Evolutionary conservation across 2,797 vertebrate genomes (phyloP).

Genomic region (Argyrosomus regius): DNA sequence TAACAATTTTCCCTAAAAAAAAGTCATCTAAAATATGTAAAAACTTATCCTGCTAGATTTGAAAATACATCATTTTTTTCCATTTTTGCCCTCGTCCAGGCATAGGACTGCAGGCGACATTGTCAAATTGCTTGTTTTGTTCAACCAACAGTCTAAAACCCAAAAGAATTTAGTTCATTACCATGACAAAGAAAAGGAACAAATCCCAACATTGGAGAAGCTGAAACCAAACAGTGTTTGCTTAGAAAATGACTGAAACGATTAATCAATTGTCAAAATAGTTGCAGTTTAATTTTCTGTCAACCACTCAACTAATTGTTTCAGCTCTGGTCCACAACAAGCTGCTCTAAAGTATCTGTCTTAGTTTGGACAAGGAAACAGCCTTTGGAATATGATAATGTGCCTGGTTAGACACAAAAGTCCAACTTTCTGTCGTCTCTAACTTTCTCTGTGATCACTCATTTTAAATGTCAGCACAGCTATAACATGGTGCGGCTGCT

Average conservation of each 20-base stretch:
- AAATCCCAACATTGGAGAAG: not conserved
- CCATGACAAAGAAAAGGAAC: not conserved
- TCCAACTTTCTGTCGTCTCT: not conserved
- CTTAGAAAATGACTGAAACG: not conserved
- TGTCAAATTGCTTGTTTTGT: not conserved
- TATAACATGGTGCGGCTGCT: conserved; percentile 16
- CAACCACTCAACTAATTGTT: not conserved
- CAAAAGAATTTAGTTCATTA: not conserved
- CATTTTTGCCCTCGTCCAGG: not conserved
- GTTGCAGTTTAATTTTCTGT: not conserved
- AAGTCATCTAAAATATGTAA: not conserved
- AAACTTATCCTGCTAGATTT: too few species aligned
- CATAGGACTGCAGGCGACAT: not conserved
- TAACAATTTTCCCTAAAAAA: not conserved
- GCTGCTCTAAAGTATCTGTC: not conserved
- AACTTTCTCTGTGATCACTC: conserved; percentile 10
- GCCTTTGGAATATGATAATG: not conserved
- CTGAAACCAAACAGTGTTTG: not conserved
- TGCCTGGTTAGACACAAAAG: not conserved
- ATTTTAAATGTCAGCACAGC: conserved; percentile 19
- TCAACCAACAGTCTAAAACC: not conserved
- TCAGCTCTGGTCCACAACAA: not conserved
- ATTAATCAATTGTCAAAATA: not conserved
- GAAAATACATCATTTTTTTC: not conserved
- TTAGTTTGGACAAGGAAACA: not conserved